phyloP scores from a whole-genome alignment of 2,888 invertebrate genomes.

The Cyclophora albipunctata region DNA sequence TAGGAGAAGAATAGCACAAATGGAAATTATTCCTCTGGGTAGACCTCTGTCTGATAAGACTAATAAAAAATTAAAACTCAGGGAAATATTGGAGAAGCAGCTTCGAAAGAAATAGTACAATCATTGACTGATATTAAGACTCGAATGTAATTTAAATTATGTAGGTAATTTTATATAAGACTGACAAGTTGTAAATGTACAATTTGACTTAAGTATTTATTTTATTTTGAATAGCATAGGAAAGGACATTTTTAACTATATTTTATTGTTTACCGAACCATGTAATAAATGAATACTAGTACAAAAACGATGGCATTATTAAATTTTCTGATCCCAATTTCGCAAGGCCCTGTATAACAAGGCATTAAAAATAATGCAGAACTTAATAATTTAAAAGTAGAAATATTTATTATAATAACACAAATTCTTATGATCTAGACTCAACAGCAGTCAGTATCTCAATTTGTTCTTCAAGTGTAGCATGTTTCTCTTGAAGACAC shows the following conservation, averaged over 20 bases:
- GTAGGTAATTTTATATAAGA: constrained; percentile 18
- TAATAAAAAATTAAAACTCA: constrained; percentile 56
- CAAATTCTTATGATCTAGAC: constrained; percentile 31
- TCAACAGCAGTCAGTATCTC: constrained; percentile 63
- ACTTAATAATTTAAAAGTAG: no score
- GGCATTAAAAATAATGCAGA: no score
- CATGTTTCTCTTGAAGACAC: constrained; percentile 62
- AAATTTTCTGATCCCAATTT: no score
- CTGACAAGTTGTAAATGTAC: constrained; percentile 19
- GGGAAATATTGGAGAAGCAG: constrained; percentile 61
- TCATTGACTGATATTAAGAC: no score
- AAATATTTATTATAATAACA: no score
- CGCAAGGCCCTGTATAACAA: no score
- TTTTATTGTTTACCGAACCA: no score
- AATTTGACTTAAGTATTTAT: constrained; percentile 4
- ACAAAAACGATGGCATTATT: no score
- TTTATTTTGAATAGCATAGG: background rate
- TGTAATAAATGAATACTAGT: no score
- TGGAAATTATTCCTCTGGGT: constrained; percentile 79
- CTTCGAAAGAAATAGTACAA: constrained; percentile 36
- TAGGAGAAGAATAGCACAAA: constrained; percentile 77
- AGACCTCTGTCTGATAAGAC: constrained; percentile 56
- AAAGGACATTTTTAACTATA: no score
- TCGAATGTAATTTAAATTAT: constrained; percentile 11
- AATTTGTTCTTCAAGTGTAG: constrained; percentile 63